Conservation (phyloP, 2,888 invertebrate genomes). For the Ichneumoninae sp. region DNA sequence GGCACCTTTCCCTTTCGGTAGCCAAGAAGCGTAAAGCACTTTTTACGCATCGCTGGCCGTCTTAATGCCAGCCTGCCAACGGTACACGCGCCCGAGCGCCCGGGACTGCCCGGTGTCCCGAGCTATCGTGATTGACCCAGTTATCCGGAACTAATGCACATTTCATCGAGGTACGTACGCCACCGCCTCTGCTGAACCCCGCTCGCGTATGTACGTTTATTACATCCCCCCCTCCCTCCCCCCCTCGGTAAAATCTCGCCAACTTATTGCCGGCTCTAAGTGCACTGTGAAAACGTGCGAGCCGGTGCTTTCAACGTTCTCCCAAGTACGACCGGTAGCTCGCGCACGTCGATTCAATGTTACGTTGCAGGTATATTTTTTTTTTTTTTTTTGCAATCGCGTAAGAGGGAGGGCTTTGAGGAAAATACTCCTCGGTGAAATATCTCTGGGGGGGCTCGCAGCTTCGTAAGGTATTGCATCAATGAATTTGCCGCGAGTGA, state of each 20-base stretch:
- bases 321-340: slow-evolving; percentile 51
- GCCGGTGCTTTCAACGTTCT: slow-evolving; percentile 15
- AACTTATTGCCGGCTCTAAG: slow-evolving; percentile 6
- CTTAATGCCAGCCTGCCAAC: slow-evolving; percentile 64
- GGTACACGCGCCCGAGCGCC: slow-evolving; percentile 43
- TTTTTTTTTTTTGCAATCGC: slow-evolving; percentile 12
- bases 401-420: slow-evolving; percentile 26
- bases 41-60: slow-evolving; percentile 72
- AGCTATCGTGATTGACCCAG: slow-evolving; percentile 74
- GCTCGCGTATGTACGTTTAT: neutral
- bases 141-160: slow-evolving; percentile 77
- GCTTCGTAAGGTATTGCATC: slow-evolving; percentile 38
- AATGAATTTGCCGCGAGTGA: slow-evolving; percentile 58
- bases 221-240: neutral
- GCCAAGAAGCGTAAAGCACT: slow-evolving; percentile 71
- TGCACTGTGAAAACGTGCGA: neutral
- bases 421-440: slow-evolving; percentile 21
- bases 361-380: neutral
- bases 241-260: slow-evolving; percentile 18
- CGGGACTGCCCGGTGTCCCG: slow-evolving; percentile 14
- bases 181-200: no score
- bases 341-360: slow-evolving; percentile 33
- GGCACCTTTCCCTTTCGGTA: slow-evolving; percentile 76
- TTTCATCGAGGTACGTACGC: slow-evolving; percentile 72
- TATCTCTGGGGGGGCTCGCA: neutral